Base-by-base conservation (phyloP, 2,113 vertebrate genomes). In the Lates calcarifer region DNA sequence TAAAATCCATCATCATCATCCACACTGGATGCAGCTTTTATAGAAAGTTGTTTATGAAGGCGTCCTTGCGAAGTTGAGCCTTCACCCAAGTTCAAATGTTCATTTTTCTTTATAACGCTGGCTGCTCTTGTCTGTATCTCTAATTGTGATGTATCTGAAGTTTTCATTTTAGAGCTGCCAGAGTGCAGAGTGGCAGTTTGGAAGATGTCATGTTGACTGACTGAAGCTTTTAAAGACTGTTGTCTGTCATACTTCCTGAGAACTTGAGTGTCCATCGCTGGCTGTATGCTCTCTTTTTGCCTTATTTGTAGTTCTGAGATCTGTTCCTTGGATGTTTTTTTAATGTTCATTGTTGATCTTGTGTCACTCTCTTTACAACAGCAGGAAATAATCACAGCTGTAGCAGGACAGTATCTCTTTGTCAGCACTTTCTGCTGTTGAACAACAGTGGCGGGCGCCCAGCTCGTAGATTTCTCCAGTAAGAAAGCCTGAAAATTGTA, bases 391-490 rank as follows among this genome's bases (percentile, higher is more conserved):
- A 71, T n/a, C 66, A 35, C 56, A 39, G 15, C 18, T 18, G 28
- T 18, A 12, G 76, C n/a, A 6, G 51, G 47, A 1, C 62, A 2
- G 74, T 35, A 55, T 64, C 20, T 80, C 13, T 61, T 75, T 26
- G 69, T 81, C 73, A 75, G 66, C 60, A 56, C 76, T 53, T 86
- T 66, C 45, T 57, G 43, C 57, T 76, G 26, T 28, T 61, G 67
- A 62, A 41, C 33, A 20, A 24, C 12, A 9, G 37, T 8, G 69
- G 51, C 6, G 1, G 55, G 33, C 11, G 28, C 28, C 86, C 81
- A 20, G 53, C n/a, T n/a, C 22, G 61, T 22, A 8, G 71, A 8
- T 53, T 69, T 80, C 74, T 82, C 24, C 57, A 77, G 3, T 8
- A 51, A 58, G 47, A 72, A 74, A 37, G 71, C 56, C 33, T 76